Evolutionary conservation across 2,113 vertebrate species (phyloP), one percentile per base, ranked within the genome.

Genomic region (Calidris pugnax): DNA sequence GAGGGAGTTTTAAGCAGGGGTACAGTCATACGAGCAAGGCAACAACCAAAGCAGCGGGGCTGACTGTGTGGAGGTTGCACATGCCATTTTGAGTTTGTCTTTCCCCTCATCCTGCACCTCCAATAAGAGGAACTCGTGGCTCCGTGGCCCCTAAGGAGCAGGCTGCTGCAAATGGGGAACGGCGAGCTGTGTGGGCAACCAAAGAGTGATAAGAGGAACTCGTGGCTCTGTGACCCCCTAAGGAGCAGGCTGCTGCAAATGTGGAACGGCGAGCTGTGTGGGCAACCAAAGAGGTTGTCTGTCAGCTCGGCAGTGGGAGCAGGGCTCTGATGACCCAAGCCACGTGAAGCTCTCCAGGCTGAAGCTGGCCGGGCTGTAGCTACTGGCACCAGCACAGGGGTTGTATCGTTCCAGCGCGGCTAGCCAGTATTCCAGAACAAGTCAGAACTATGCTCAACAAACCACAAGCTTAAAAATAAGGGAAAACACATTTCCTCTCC

Each of bases 401-500:
- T 33, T 37, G 69, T 7, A 27, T 35, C 16, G 0, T 60, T 72
- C 81, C 95, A 91, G 93, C 2, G 0, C 0, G 2, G 93, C 89
- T 64, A 91, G 74, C 0, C 0, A 72, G 93, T 6, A n/a, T 83
- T 89, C 51, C 30, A 48, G 91, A 94, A 91, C 91, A 96, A 94
- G 81, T 45, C 84, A 87, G 62, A 96, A 73, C 35, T 55, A 93
- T 85, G 95, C 57, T 79, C 10, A 6, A 45, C 85, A 93, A 93
- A 95, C 95, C 96, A 83, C 93, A 94, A 56, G 85, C 78, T 96
- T 82, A 85, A 79, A 91, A 96, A 76, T 69, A 95, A 91, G 43
- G 87, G 48, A 75, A 96, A 96, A 89, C 74, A 95, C 50, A 83
- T 91, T 96, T 95, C 81, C 51, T 76, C 71, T 76, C 41, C 74